These are phyloP conservation scores for Trichoplusia ni DNA, from an alignment of 1,140 invertebrate species.

Conservation along the genomic window DNA sequence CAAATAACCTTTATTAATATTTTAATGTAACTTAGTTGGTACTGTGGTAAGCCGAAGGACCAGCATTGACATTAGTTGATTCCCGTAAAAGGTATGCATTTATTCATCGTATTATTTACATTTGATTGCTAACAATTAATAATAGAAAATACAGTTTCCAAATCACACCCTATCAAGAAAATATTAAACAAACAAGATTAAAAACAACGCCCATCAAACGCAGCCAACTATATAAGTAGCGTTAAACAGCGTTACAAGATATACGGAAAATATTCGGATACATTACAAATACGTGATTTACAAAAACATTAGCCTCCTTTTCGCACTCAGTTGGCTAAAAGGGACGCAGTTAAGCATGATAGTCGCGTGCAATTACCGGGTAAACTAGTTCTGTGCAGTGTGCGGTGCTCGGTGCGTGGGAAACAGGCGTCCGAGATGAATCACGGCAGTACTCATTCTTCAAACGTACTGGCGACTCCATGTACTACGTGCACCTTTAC, in stretches of 20 bases:
- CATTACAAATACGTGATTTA: constrained; percentile 19
- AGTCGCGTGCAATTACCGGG: constrained; percentile 18
- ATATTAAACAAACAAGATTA: background rate
- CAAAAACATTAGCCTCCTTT: constrained; percentile 25
- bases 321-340: constrained; percentile 26
- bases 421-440: constrained; percentile 12
- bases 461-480: too few relatives aligned
- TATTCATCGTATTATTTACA: too few relatives aligned
- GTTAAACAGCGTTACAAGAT: background rate
- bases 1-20: too few relatives aligned
- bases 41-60: too few relatives aligned
- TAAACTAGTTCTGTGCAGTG: constrained; percentile 25
- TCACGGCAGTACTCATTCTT: background rate
- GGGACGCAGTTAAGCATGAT: constrained; percentile 24
- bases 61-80: too few relatives aligned
- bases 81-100: too few relatives aligned
- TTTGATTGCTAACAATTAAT: too few relatives aligned
- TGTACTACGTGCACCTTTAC: too few relatives aligned
- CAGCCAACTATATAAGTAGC: background rate
- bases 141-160: too few relatives aligned
- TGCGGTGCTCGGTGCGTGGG: constrained; percentile 11
- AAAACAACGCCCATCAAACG: background rate
- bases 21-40: too few relatives aligned
- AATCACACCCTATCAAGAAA: too few relatives aligned
- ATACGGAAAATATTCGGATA: constrained; percentile 12